Evolutionary conservation across 1,140 invertebrate species (phyloP), one percentile per base, ranked within the genome.

Genomic region (Colletes gigas): DNA sequence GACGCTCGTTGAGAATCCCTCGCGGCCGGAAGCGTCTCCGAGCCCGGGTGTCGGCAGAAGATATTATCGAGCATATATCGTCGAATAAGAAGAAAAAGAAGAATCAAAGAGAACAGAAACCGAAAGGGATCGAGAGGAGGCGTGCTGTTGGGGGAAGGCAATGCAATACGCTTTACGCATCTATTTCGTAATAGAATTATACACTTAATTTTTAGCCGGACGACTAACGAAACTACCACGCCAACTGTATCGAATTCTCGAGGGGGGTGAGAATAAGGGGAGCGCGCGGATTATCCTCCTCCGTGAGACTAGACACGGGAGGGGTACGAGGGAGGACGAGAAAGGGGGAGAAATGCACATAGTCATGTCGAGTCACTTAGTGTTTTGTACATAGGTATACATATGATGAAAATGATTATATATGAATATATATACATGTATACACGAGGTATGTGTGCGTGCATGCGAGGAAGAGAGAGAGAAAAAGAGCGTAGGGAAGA

Each of bases 101-200:
- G 47, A 71, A 75, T 19, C 60, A 63, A 57, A 70, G 59, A 80
- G 57, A 67, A 57, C 54, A 80, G 57, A 67, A 60, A 15, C 62
- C 62, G 74, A 62, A 30, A 70, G 66, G 87, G 50, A 74, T 65
- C 62, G 77, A 65, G 39, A 67, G 69, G 86, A 47, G 81, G 88
- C 88, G 89, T 92, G 89, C 90, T 92, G 85, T 84, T 86, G 91
- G 92, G 91, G 93, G 92, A 93, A 93, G 92, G 92, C 93, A 93
- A 93, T 92, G 89, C 91, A 93, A 93, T 93, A 93, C 93, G 93
- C 93, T 93, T 93, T 89, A 91, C 88, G 89, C 86, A 83, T 88
- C 71, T 71, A 89, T 92, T 93, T 87, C 69, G 81, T 92, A 91
- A 88, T 88, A 84, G 88, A 73, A 84, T 66, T 70, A 62, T 77